Percentiles rank a stretch among this genome's conserved stretches.
These are phyloP conservation scores for Lasioglossum malachurum DNA, from an alignment of 2,888 invertebrate genomes.

Conservation along the genomic window DNA sequence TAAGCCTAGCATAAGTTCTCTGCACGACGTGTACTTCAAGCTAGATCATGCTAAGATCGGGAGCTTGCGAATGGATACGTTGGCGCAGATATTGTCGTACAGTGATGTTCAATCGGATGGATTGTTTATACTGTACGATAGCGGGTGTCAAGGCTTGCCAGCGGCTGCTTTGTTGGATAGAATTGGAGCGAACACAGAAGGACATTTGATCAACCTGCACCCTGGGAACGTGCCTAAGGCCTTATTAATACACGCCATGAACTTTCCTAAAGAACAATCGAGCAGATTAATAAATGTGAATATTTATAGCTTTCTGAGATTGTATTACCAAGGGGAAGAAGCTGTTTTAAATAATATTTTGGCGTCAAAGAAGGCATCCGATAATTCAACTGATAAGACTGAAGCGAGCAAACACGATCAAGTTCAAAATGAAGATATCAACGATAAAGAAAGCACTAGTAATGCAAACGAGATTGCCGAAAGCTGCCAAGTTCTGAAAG, in stretches of 20 bases:
- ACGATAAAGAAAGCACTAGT: not conserved
- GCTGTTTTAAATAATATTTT: conserved; percentile 50
- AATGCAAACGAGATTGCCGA: conserved; percentile 19
- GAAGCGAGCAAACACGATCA: not conserved
- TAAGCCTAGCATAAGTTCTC: conserved; percentile 92
- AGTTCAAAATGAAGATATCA: not conserved
- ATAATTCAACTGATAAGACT: conserved; percentile 1
- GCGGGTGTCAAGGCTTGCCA: conserved; percentile 94
- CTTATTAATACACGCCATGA: conserved; percentile 92
- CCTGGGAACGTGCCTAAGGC: conserved; percentile 93
- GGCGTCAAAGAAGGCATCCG: conserved; percentile 10
- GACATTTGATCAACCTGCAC: conserved; percentile 91
- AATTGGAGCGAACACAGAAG: conserved; percentile 89
- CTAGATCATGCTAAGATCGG: conserved; percentile 91
- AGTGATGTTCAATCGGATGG: conserved; percentile 93
- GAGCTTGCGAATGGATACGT: conserved; percentile 93
- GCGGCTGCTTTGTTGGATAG: conserved; percentile 93
- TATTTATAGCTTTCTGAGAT: conserved; percentile 90
- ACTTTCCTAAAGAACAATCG: conserved; percentile 90
- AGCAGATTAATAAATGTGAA: conserved; percentile 91
- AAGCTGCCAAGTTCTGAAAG: not conserved
- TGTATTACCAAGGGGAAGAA: conserved; percentile 88
- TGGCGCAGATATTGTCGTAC: conserved; percentile 94
- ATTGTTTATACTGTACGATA: conserved; percentile 93
- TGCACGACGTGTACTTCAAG: conserved; percentile 94